phyloP scores from a whole-genome alignment of 1,140 invertebrate species.

The Lasaia peninsularis region DNA sequence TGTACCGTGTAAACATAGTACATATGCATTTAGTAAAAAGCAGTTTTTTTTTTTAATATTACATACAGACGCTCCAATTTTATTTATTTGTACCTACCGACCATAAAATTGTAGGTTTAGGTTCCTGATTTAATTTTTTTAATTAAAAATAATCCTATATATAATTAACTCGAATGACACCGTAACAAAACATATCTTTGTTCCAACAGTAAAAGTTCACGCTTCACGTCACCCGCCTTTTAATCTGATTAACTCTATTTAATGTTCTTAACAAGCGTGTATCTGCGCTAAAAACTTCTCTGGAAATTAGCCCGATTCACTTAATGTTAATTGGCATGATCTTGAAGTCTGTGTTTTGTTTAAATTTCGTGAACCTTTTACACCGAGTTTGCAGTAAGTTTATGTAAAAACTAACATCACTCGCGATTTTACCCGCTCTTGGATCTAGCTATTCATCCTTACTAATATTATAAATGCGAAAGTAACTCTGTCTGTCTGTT shows the following conservation, averaged over 20 bases:
- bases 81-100: too few species aligned
- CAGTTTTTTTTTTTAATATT: too few species aligned
- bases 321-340: conserved; percentile 19
- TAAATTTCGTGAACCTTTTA: conserved; percentile 4
- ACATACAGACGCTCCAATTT: too few species aligned
- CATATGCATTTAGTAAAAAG: too few species aligned
- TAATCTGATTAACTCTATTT: conserved; percentile 46
- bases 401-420: too few species aligned
- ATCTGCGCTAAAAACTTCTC: conserved; percentile 28
- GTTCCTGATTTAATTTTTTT: too few species aligned
- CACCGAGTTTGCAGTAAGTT: neutral
- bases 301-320: conserved; percentile 34
- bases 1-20: too few species aligned
- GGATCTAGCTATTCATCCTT: too few species aligned
- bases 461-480: too few species aligned
- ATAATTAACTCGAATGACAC: conserved; percentile 3
- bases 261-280: conserved; percentile 40
- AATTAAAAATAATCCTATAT: neutral
- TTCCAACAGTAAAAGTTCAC: conserved; percentile 8
- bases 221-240: conserved; percentile 14
- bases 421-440: too few species aligned
- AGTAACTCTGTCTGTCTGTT: too few species aligned
- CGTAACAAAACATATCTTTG: conserved; percentile 10
- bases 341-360: conserved; percentile 13
- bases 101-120: too few species aligned